These are phyloP conservation scores for Panulirus ornatus DNA, from an alignment of 1,140 invertebrate species.

Conservation along the genomic window DNA sequence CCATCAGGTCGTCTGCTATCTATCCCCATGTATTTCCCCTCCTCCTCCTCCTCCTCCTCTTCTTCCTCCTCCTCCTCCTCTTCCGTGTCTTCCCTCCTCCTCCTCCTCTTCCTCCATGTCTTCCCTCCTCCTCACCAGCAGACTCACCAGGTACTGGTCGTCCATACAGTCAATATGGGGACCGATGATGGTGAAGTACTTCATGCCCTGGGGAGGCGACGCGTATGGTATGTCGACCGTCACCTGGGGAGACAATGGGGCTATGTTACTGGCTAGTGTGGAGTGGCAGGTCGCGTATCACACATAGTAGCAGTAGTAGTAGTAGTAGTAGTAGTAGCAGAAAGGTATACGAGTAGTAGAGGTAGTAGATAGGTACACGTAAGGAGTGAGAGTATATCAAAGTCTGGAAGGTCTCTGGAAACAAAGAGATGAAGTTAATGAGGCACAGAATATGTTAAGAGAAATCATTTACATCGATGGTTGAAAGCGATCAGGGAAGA, in stretches of 20 bases:
- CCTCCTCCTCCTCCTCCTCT: background rate
- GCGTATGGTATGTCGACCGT: constrained; percentile 87
- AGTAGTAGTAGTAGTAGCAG: background rate
- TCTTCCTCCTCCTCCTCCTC: background rate
- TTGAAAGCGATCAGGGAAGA: too few species aligned
- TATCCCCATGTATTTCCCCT: too few species aligned
- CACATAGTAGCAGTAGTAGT: background rate
- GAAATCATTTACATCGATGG: too few species aligned
- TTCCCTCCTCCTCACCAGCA: background rate
- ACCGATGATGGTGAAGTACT: constrained; percentile 91
- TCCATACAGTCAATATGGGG: constrained; percentile 93
- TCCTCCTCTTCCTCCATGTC: background rate
- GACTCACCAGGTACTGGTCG: constrained; percentile 87
- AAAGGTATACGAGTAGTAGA: background rate
- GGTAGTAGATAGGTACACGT: background rate
- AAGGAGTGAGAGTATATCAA: background rate
- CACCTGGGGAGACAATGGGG: constrained; percentile 67
- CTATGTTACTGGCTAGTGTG: background rate
- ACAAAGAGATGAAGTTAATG: too few species aligned
- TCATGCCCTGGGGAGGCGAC: constrained; percentile 90
- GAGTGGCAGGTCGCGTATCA: background rate
- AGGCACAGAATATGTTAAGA: too few species aligned
- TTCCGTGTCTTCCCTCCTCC: background rate
- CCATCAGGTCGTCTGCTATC: too few species aligned
- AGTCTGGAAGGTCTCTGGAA: too few species aligned